Base-by-base conservation (phyloP, 2,113 vertebrate genomes). In the Phocoena sinus region DNA sequence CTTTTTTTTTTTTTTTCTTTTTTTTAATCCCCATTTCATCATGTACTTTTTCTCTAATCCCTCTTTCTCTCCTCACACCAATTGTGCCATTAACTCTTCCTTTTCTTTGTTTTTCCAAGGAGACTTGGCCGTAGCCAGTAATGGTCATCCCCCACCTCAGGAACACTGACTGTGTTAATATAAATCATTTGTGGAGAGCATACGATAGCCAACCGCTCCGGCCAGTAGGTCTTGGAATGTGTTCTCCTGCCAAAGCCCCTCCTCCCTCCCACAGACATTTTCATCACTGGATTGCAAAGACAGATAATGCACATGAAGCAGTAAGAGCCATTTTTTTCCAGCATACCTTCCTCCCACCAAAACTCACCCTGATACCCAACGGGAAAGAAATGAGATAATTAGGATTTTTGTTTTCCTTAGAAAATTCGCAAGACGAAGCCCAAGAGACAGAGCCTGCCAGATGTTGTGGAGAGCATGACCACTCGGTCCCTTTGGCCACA, bases 401-500 rank as follows among this genome's bases (percentile, higher is more conserved):
- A 96, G 44, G 21, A 44, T 38, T 91, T 53, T 73, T 62, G 79
- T 56, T 83, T 82, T 50, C 68, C 33, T 94, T 90, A 94, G 53
- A 77, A 95, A 95, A 93, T 79, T 92, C 96, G 94, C 89, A 96
- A 94, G 73, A 89, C 7, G 28, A 97, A 86, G 90, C 93, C 95
- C 95, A 94, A 63, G 92, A 92, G 94, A 67, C 14, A 67, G 60
- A 88, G 41, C 25, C 0, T 17, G 60, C 97, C 97, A 97, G 97
- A 94, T 98, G 96, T 91, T 97, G 77, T 91, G n/a, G 58, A 73
- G 84, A 95, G 33, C 88, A 14, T 94, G 97, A 95, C 96, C 4
- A 5, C 94, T 90, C 33, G 47, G 97, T 97, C 94, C 94, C 95
- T 97, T 97, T 0, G 77, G 94, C 96, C 97, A 97, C 94, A 96